These are phyloP conservation scores for Scrobipalpa costella DNA, from an alignment of 2,888 invertebrate genomes.

Conservation along the genomic window DNA sequence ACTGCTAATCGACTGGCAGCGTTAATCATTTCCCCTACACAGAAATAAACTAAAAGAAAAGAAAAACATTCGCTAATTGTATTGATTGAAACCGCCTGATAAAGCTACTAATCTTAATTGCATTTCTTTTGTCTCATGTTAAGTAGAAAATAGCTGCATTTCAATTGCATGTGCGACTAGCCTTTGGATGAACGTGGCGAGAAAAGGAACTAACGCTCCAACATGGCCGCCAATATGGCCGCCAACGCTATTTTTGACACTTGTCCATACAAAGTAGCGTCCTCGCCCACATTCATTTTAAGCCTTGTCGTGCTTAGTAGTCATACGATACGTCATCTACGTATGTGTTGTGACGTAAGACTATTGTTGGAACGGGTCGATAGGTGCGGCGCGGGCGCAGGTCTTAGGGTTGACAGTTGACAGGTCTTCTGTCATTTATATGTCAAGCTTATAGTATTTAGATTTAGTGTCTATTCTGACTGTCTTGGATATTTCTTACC, in stretches of 20 bases:
- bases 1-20: too few relatives aligned
- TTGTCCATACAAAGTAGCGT: too few relatives aligned
- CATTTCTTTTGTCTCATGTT: neutral
- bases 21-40: neutral
- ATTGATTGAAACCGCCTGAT: neutral
- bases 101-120: conserved; percentile 1
- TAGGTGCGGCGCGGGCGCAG: conserved; percentile 39
- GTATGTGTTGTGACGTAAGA: conserved; percentile 21
- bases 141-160: neutral
- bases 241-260: too few relatives aligned
- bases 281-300: too few relatives aligned
- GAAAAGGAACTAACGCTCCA: too few relatives aligned
- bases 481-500: too few relatives aligned
- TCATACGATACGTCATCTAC: conserved; percentile 7
- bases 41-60: neutral
- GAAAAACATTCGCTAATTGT: conserved; percentile 1
- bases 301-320: too few relatives aligned
- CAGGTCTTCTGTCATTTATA: neutral
- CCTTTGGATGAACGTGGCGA: too few relatives aligned
- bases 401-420: conserved; percentile 1
- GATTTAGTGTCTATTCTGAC: too few relatives aligned
- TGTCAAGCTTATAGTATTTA: too few relatives aligned
- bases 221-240: too few relatives aligned
- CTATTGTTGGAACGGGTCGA: conserved; percentile 38
- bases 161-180: neutral